phyloP scores from a whole-genome alignment of 2,113 vertebrate genomes.

The Mastomys natalensis region DNA sequence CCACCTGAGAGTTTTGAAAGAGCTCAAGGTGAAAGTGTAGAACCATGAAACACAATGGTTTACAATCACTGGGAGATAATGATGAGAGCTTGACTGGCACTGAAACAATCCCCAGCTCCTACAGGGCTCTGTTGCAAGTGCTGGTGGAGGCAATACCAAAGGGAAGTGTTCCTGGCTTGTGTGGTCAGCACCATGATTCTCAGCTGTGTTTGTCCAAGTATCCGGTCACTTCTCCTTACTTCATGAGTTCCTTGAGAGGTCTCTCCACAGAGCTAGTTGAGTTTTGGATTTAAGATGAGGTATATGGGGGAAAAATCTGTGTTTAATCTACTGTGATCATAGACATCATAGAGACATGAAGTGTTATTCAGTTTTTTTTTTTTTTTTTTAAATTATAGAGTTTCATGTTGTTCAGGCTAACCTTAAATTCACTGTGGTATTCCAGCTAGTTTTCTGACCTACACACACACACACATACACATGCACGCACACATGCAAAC shows the following conservation, averaged over 20 bases:
- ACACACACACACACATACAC: neutral
- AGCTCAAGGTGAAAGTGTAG: conserved; percentile 41
- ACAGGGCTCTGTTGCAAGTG: neutral
- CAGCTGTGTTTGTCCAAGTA: neutral
- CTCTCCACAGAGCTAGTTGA: neutral
- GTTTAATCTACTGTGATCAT: neutral
- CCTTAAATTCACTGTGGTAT: neutral
- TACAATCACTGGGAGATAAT: neutral
- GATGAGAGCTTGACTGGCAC: neutral
- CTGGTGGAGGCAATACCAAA: neutral
- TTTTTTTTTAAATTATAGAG: neutral
- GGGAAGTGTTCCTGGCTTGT: neutral
- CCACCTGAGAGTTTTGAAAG: conserved; percentile 15
- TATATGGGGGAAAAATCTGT: neutral
- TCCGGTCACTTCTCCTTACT: neutral
- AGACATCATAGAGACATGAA: neutral
- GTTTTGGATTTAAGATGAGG: neutral
- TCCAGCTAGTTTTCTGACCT: neutral
- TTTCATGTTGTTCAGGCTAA: neutral
- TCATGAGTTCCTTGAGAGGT: neutral
- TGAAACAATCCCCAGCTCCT: neutral
- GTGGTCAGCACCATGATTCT: neutral
- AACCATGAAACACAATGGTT: conserved; percentile 13
- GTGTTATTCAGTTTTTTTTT: neutral
- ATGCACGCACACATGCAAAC: neutral